Conservation (phyloP, 1,140 invertebrate species). For the Littorina saxatilis region DNA sequence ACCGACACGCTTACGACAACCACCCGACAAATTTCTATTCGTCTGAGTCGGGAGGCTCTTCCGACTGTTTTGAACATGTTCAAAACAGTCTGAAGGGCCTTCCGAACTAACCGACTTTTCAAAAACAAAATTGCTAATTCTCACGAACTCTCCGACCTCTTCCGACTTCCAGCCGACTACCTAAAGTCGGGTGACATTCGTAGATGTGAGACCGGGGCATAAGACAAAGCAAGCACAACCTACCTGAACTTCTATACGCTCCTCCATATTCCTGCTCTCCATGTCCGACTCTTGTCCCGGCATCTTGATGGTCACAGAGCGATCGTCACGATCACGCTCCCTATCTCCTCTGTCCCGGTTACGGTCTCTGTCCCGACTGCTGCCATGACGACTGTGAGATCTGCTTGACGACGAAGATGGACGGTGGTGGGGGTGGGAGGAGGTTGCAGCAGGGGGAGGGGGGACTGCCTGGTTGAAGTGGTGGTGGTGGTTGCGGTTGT, state of each 20-base stretch:
- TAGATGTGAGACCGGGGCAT: too few relatives aligned
- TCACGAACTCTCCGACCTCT: too few relatives aligned
- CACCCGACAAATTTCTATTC: too few relatives aligned
- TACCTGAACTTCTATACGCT: conserved; percentile 85
- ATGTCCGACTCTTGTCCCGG: conserved; percentile 67
- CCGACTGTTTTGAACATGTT: too few relatives aligned
- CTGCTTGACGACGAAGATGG: conserved; percentile 46
- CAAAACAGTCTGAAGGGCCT: too few relatives aligned
- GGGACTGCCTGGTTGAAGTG: conserved; percentile 41
- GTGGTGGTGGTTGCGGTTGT: conserved; percentile 36
- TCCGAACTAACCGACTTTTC: too few relatives aligned
- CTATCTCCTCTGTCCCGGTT: conserved; percentile 34
- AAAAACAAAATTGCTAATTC: too few relatives aligned
- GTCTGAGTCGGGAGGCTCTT: too few relatives aligned
- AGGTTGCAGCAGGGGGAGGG: background rate
- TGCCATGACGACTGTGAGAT: conserved; percentile 49
- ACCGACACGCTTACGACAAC: too few relatives aligned
- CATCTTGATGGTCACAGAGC: conserved; percentile 70
- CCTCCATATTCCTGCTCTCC: conserved; percentile 77
- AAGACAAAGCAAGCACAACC: too few relatives aligned
- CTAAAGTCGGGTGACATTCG: too few relatives aligned
- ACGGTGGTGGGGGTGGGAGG: conserved; percentile 12
- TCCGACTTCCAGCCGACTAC: too few relatives aligned
- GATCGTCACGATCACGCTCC: conserved; percentile 63
- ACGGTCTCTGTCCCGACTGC: conserved; percentile 49